These are phyloP conservation scores for Pachyseris speciosa DNA, from an alignment of 64 coral and sea anemone genomes.

Conservation along the genomic window DNA sequence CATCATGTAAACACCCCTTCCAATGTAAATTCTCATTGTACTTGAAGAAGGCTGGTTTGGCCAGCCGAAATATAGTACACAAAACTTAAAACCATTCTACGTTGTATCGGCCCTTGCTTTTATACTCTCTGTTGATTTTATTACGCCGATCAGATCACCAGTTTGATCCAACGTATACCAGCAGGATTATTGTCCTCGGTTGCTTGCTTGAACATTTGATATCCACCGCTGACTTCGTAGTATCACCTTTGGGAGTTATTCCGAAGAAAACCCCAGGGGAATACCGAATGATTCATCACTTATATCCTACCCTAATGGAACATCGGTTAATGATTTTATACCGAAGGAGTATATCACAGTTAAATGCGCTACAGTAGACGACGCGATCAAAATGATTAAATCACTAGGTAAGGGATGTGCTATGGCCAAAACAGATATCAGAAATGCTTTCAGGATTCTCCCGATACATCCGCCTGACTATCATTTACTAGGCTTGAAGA, in stretches of 20 bases:
- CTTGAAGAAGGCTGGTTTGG: no score
- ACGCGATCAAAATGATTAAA: slow-evolving; percentile 57
- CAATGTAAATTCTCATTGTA: no score
- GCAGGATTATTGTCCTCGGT: no score
- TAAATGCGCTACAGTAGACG: slow-evolving; percentile 36
- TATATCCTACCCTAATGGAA: neutral
- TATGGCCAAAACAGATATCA: slow-evolving; percentile 56
- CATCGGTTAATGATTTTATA: slow-evolving; percentile 21
- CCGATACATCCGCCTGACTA: slow-evolving; percentile 56
- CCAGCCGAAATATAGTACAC: no score
- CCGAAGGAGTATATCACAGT: slow-evolving; percentile 35
- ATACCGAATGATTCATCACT: neutral
- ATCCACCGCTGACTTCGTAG: neutral
- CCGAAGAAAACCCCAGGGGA: slow-evolving; percentile 7
- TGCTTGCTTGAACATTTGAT: no score
- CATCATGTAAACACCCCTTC: no score
- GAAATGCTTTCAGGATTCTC: slow-evolving; percentile 48
- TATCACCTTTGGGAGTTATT: slow-evolving; percentile 1
- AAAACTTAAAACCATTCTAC: no score
- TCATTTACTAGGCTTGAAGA: slow-evolving; percentile 42
- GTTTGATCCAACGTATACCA: no score
- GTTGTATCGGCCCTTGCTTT: no score
- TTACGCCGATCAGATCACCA: no score
- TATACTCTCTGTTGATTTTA: no score
- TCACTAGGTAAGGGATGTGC: neutral